Evolutionary conservation across 2,888 invertebrate genomes (phyloP), one percentile per base, ranked within the genome.

Genomic region (Ochropleura leucogaster): DNA sequence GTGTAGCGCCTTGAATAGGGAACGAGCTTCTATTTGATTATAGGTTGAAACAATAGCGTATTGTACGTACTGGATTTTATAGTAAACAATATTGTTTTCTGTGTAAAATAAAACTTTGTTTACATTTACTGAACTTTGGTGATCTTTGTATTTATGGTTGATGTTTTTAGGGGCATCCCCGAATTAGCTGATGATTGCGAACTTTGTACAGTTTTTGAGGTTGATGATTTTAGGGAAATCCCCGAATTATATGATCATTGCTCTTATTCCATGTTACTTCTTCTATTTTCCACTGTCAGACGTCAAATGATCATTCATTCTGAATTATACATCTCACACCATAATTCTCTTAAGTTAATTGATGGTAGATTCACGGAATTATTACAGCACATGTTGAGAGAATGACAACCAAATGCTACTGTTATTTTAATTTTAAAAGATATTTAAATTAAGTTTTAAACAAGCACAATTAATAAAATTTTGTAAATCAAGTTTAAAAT

Each of bases 1-100:
- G 62, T 62, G 65, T 67, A 53, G 4, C 68, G 55, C 55, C 65
- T 47, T 74, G 78, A 81, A 85, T 86, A 4, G 42, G 40, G 70
- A 80, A 83, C 66, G 55, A 63, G 8, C n/a, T 14, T 46, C 12
- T 42, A 42, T 51, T 44, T 12, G 16, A 14, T 20, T 20, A 71
- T 40, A 20, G 1, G 16, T 30, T 16, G 44, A 14, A 53, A 57
- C 46, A 30, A 65, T 42, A 42, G 4, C 18, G 8, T 7, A 63
- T 47, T 74, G 40, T 57, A 12, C n/a, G 40, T 49, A 12, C 30
- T 42, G 1, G 12, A 16, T 65, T 14, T 57, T 47, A 53, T 47
- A 47, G 51, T 64, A 49, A 60, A 64, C 57, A 59, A 8, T 63
- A 60, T n/a, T 74, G 20, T 72, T 8, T 71, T 59, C 14, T 20